Base-by-base conservation (phyloP, 2,113 vertebrate genomes). In the Paratilapia polleni region DNA sequence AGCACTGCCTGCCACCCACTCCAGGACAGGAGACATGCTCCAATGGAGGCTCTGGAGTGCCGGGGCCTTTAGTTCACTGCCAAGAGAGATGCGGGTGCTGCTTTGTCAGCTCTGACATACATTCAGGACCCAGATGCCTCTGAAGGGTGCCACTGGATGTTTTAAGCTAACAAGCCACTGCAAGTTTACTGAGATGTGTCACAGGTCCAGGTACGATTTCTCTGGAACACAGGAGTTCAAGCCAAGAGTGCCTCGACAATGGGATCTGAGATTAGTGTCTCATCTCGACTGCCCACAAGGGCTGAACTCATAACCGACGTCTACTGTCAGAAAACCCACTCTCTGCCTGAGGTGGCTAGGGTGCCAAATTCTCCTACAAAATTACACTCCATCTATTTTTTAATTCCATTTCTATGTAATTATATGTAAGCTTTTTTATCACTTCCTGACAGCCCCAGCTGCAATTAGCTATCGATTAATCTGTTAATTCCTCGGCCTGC, bases 1-100 rank as follows among this genome's bases (percentile, higher is more conserved):
- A 8, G 59, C 17, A 38, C 83, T 75, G 77, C 81, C 82, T 64
- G 41, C 86, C 88, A 87, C 84, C 88, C 85, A 81, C 78, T 79
- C 87, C 82, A 82, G 80, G 76, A 86, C 87, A 77, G 89, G 84
- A 85, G 80, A 84, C 82, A 34, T 59, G 83, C 86, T 89, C 80
- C 80, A 34, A 22, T 57, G 34, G 62, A 87, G 75, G 76, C 63
- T 88, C 78, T 26, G 78, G 77, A 85, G 87, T 54, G 76, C 22
- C 8, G n/a, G 15, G 41, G 60, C 68, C 60, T 86, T 87, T 59
- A 83, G 70, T 47, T 70, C n/a, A 58, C 19, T 87, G 88, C 81
- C 89, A 90, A 85, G 26, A 85, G 74, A 81, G 43, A 82, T 74
- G 74, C 3, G 70, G 84, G 34, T 4, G 58, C 63, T 10, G 31